Evolutionary conservation across 64 coral and sea anemone species (phyloP).

Genomic region (Stylophora pistillata): DNA sequence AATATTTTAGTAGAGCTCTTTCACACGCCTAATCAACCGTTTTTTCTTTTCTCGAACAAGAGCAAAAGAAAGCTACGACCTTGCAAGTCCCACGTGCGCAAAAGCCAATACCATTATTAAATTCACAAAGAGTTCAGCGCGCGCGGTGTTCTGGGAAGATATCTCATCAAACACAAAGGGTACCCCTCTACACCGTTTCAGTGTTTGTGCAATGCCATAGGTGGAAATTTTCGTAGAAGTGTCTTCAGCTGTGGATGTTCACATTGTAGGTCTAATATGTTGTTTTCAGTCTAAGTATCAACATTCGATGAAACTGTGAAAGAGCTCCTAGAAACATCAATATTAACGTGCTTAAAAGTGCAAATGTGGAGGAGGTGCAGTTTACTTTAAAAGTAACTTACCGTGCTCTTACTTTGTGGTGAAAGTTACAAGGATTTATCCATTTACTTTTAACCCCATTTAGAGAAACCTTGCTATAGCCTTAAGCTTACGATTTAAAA

Average conservation of each 20-base stretch:
- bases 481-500: too few species aligned
- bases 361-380: not conserved
- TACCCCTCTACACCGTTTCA: not conserved
- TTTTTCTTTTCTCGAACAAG: too few species aligned
- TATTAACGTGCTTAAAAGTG: not conserved
- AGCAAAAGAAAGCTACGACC: not conserved
- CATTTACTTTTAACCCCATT: not conserved
- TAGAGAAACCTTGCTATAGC: not conserved
- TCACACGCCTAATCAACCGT: not conserved
- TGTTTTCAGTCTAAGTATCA: not conserved
- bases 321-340: slow-evolving; percentile 7
- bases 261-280: not conserved
- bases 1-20: not conserved
- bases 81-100: too few species aligned
- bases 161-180: not conserved
- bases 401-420: not conserved
- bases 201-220: not conserved
- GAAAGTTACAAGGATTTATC: not conserved
- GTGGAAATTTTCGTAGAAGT: too few species aligned
- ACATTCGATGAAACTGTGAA: slow-evolving; percentile 11
- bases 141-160: not conserved
- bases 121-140: not conserved
- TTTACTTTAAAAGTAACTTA: not conserved
- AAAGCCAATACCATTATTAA: not conserved
- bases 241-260: too few species aligned